Percentiles rank a stretch among this genome's conserved stretches.
phyloP scores from a whole-genome alignment of 37 sponge, comb jelly and placozoan genomes.

The Aphrocallistes beatrix region DNA sequence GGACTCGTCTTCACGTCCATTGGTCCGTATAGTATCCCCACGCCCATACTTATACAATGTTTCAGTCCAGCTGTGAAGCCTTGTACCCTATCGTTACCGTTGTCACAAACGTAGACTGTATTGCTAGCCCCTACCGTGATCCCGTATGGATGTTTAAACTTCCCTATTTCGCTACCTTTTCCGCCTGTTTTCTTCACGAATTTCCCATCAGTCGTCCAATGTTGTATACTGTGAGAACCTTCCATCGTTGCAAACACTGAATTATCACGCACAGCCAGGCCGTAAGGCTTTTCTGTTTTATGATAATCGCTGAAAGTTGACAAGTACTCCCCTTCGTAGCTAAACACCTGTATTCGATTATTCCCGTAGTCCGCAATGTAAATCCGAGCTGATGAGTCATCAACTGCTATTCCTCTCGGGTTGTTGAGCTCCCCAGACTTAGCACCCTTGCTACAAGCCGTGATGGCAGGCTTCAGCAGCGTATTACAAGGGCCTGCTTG shows the following conservation, averaged over 20 bases:
- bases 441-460: neutral
- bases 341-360: neutral
- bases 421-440: neutral
- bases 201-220: neutral
- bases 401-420: neutral
- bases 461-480: neutral
- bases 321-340: neutral
- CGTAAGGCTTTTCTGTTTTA: neutral
- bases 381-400: neutral
- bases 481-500: neutral
- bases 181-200: neutral
- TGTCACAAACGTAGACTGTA: neutral
- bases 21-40: neutral
- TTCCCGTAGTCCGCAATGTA: neutral
- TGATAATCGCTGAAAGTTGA: neutral
- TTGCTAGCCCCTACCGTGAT: neutral
- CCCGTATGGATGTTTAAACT: neutral
- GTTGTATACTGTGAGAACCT: neutral
- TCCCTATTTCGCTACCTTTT: neutral
- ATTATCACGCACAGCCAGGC: neutral
- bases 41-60: neutral
- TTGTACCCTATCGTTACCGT: neutral
- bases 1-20: neutral
- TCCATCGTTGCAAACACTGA: neutral
- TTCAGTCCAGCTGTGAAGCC: neutral